Evolutionary conservation across 2,888 invertebrate genomes (phyloP), one percentile per base, ranked within the genome.

Genomic region (Drosophila stalkeri): DNA sequence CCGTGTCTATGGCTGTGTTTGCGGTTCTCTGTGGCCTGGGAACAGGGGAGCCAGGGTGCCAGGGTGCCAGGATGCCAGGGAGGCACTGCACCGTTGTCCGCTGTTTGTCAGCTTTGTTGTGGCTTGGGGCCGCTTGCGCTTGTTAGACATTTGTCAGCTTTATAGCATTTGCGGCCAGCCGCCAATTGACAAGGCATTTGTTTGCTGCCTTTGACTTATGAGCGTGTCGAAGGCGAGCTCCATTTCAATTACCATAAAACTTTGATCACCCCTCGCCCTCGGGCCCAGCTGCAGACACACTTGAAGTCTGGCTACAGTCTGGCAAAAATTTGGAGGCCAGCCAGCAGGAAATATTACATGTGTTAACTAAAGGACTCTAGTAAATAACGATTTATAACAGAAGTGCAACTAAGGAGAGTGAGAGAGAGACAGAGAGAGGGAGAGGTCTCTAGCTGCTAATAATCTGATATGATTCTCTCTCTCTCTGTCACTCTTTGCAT

Each of bases 321-420:
- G 47, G 31, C 31, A 51, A 23, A 61, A 18, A 55, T 63, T 67
- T 63, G 61, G 57, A 46, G 59, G 41, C 27, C 51, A 52, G 64
- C 55, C 59, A 72, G 81, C n/a, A 52, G 67, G 69, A 77, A 11
- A 44, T 57, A 82, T 74, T 76, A 71, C 75, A 72, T 75, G 82
- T 79, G 74, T 75, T 72, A 59, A 47, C 60, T 43, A 51, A 33
- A 35, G 39, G 41, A 39, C 20, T 56, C 18, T 41, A 74, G 78
- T 71, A 89, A 91, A 90, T 87, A 75, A 89, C 91, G 89, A 90
- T 90, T 91, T 91, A 90, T 84, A 27, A 37, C 35, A 37, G 49
- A 11, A 54, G 12, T 43, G 14, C 8, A 8, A 37, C 23, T 6
- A 39, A 16, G 7, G 37, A 14, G 37, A 37, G 5, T 18, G 41